Base-by-base conservation (phyloP, 2,888 invertebrate genomes). In the Atethmia centrago region DNA sequence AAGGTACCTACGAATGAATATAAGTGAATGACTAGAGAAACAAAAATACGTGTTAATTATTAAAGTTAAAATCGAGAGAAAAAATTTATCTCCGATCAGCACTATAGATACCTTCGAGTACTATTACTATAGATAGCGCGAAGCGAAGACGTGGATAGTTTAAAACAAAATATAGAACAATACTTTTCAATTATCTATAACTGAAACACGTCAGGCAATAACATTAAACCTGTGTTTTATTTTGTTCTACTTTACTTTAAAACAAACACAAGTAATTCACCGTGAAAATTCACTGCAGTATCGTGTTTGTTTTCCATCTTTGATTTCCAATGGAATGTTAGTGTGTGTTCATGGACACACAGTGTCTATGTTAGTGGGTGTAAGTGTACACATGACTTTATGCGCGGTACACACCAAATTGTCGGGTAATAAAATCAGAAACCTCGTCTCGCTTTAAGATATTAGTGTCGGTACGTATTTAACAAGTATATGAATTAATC, bases 401-500 rank as follows among this genome's bases (percentile, higher is more conserved):
- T 89, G 88, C 79, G 85, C 83, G 74, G 86, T 85, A 91, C 93
- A 89, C 84, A 89, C 87, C 73, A 87, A 91, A 91, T 87, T 82
- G 84, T 67, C 77, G 67, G 82, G 88, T 84, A 90, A 92, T 93
- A 92, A 93, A 93, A 93, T 93, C 89, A 89, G 89, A 82, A 88
- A 85, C 79, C 74, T 81, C 88, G 88, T 89, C 88, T 86, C 88
- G 85, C 71, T 71, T 31, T 74, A 77, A 80, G 77, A 85, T 84
- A 88, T 88, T 82, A 83, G 82, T 82, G 66, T 79, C 36, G 40
- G 82, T 80, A 83, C 75, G 84, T 85, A 88, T 85, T 81, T 82
- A 72, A 82, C 74, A 51, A 72, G 49, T 40, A 55, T 66, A 25
- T 28, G 78, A 85, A 62, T 75, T 67, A 59, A 66, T 65, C 66